Base-by-base conservation (phyloP, 2,797 vertebrate species). In the Petrocephalus schoutedeni region DNA sequence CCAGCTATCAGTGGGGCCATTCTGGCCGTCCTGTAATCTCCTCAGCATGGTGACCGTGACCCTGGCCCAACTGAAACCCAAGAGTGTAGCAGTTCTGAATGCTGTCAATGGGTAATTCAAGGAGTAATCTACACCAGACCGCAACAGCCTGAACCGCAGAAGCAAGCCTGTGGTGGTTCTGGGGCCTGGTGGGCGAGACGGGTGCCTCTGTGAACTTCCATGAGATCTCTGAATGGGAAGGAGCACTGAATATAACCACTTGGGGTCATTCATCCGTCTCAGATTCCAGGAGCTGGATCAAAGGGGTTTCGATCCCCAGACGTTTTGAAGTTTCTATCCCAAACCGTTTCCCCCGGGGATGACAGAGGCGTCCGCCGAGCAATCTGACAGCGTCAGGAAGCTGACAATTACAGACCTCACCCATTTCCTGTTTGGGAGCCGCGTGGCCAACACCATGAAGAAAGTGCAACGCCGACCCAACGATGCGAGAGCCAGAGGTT, bases 301-400 rank as follows among this genome's bases (percentile, higher is more conserved):
- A 80, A 80, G 74, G 53, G 23, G 53, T 85, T 56, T 85, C 16
- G 9, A 6, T 58, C 7, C 54, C n/a, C 74, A 49, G 53, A 85
- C 36, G 19, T 49, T 32, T 19, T 67, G 59, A 23, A 51, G 58
- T 67, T 21, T 64, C 86, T 45, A 41, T 53, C 74, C 8, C 16
- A n/a, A 16, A 49, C 16, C 58, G 10, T n/a, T 49, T 14, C 41
- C 86, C 64, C 41, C 41, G 2, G 58, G 41, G n/a, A 21, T 51
- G 21, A 41, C 54, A 5, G 51, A n/a, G 49, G 16, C 19, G 8
- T 51, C 56, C 32, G 12, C 57, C 5, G 2, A 54, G 23, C 41
- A 23, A 87, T 87, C 61, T 36, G 64, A 74, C 86, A 56, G 36
- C 23, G n/a, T 67, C 86, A 74, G 86, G 86, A 87, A 87, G 45